Conservation (phyloP, 2,888 invertebrate genomes). For the Hermodice carunculata region DNA sequence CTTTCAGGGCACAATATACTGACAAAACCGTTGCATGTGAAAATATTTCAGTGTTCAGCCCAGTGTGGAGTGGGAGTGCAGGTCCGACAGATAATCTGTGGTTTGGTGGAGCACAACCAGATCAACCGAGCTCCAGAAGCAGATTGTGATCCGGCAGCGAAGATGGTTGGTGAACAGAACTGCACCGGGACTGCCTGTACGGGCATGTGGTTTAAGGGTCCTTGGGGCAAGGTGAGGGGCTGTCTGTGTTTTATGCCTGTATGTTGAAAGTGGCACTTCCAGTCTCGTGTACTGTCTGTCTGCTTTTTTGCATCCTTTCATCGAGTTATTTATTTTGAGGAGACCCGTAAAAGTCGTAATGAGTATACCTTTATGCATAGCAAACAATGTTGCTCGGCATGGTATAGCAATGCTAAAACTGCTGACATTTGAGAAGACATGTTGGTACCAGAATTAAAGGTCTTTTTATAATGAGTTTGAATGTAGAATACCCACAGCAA, state of each 20-base stretch:
- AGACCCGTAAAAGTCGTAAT: neutral
- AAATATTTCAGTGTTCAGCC: conserved; percentile 66
- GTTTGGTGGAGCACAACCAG: conserved; percentile 47
- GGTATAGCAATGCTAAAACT: too few relatives aligned
- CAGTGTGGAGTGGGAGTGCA: conserved; percentile 63
- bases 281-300: too few relatives aligned
- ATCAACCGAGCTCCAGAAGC: conserved; percentile 16
- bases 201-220: conserved; percentile 88
- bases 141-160: conserved; percentile 28
- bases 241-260: too few relatives aligned
- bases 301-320: too few relatives aligned
- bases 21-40: too few relatives aligned
- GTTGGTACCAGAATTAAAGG: too few relatives aligned
- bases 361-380: neutral
- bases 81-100: conserved; percentile 60
- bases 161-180: conserved; percentile 17
- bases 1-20: too few relatives aligned
- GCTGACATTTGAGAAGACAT: too few relatives aligned
- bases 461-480: too few relatives aligned
- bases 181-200: conserved; percentile 60
- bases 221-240: conserved; percentile 77
- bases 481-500: too few relatives aligned
- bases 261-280: too few relatives aligned
- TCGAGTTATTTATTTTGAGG: neutral
- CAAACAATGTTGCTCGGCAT: too few relatives aligned